phyloP scores from a whole-genome alignment of 2,888 invertebrate species.

The Ligdia adustata region DNA sequence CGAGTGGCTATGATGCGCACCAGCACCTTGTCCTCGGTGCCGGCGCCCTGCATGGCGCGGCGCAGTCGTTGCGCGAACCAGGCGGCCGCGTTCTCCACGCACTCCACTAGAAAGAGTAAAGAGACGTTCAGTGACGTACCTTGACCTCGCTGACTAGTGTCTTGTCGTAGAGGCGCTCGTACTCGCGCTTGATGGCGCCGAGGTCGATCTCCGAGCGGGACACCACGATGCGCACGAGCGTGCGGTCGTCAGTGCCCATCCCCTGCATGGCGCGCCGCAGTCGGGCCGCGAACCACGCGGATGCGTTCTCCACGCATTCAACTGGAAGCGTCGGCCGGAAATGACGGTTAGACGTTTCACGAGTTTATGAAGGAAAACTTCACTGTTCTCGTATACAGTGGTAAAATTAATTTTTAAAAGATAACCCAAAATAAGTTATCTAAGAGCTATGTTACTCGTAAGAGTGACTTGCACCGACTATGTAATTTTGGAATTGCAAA shows the following conservation, averaged over 20 bases:
- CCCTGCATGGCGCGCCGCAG: conserved; percentile 88
- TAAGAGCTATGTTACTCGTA: too few relatives aligned
- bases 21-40: conserved; percentile 88
- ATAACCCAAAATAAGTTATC: too few relatives aligned
- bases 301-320: conserved; percentile 87
- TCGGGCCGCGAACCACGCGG: conserved; percentile 88
- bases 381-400: too few relatives aligned
- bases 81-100: conserved; percentile 87
- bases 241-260: conserved; percentile 88
- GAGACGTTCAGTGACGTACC: conserved; percentile 63
- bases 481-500: too few relatives aligned
- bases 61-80: conserved; percentile 89
- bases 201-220: conserved; percentile 89
- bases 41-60: conserved; percentile 86
- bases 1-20: conserved; percentile 87
- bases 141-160: conserved; percentile 86
- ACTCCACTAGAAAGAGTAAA: conserved; percentile 84
- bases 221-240: conserved; percentile 88
- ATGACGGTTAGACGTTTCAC: too few relatives aligned
- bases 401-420: too few relatives aligned
- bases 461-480: too few relatives aligned
- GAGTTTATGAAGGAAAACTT: too few relatives aligned
- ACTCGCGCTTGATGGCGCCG: conserved; percentile 87
- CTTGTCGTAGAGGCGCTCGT: conserved; percentile 88
- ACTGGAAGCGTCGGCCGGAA: conserved; percentile 72